Base-by-base conservation (phyloP, 1,140 invertebrate species). In the Heliconius congener region DNA sequence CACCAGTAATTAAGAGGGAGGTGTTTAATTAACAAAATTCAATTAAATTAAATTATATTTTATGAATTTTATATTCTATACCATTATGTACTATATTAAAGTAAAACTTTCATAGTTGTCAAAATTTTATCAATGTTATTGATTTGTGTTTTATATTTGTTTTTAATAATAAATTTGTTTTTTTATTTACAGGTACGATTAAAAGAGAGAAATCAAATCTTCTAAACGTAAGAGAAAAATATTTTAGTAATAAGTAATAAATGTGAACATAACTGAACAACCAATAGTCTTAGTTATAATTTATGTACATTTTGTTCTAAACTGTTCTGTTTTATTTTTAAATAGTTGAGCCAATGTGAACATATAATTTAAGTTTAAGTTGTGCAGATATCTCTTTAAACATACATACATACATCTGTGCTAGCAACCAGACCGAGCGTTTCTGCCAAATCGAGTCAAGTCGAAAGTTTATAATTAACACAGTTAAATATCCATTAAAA, bases 401-500 rank as follows among this genome's bases (percentile, higher is more conserved):
- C 83, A 66, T 23, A 60, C 57, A 86, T 86, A 85, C 84, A 89
- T 87, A 85, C 84, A 89, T 86, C 72, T 78, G 77, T 55, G 39
- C 73, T 46, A 77, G 72, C 71, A 30, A 60, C 13, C 75, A 78
- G 72, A 73, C 79, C 76, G 71, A 81, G 75, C 84, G 74, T 84
- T 86, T 88, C 84, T 83, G 78, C 85, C 82, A 85, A 89, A 92
- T 90, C 84, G 85, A 88, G 84, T 86, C 78, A 85, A 88, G 85
- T 87, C 85, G 80, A 90, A 93, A 93, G 87, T 94, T 93, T 88
- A 87, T 90, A 92, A 93, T 90, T 88, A 92, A 88, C 90, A 92
- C 88, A 89, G 87, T 92, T 93, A 94, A 92, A 93, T 91, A 90
- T 91, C 92, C 87, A 93, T 93, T 93, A 93, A 94, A 94, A 93